phyloP scores from a whole-genome alignment of 2,888 invertebrate genomes.

The Drosophila phalerata region DNA sequence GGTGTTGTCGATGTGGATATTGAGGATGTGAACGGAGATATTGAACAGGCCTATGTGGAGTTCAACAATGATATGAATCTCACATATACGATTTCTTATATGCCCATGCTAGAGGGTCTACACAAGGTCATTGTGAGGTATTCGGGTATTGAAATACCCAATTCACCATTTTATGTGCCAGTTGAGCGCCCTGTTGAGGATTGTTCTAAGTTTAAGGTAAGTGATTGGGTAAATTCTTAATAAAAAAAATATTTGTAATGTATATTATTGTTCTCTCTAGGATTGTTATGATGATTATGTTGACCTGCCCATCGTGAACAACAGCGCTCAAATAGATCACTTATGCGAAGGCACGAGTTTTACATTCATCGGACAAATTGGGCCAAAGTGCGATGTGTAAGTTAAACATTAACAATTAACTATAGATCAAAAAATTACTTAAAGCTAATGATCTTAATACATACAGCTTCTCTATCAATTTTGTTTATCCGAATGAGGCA shows the following conservation, averaged over 20 bases:
- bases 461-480: constrained; percentile 84
- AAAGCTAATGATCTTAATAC: background rate
- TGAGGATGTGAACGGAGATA: constrained; percentile 9
- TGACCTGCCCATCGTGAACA: constrained; percentile 1
- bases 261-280: background rate
- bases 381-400: constrained; percentile 80
- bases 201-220: background rate
- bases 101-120: constrained; percentile 15
- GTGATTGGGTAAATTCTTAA: background rate
- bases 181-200: constrained; percentile 2
- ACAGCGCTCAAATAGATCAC: constrained; percentile 61
- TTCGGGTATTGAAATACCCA: constrained; percentile 9
- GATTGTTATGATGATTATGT: constrained; percentile 5
- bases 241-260: too few relatives aligned
- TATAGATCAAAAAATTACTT: background rate
- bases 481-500: constrained; percentile 73
- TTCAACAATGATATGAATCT: constrained; percentile 18
- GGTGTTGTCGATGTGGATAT: constrained; percentile 19
- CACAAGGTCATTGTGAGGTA: constrained; percentile 16
- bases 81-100: constrained; percentile 17
- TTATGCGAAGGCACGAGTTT: constrained; percentile 82
- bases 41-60: constrained; percentile 18
- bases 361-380: constrained; percentile 78
- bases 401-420: constrained; percentile 7
- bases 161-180: constrained; percentile 15